A percentile compares a stretch with the other conserved stretches of the same genome.
phyloP scores from a whole-genome alignment of 2,888 invertebrate species.

The Callimorpha dominula region DNA sequence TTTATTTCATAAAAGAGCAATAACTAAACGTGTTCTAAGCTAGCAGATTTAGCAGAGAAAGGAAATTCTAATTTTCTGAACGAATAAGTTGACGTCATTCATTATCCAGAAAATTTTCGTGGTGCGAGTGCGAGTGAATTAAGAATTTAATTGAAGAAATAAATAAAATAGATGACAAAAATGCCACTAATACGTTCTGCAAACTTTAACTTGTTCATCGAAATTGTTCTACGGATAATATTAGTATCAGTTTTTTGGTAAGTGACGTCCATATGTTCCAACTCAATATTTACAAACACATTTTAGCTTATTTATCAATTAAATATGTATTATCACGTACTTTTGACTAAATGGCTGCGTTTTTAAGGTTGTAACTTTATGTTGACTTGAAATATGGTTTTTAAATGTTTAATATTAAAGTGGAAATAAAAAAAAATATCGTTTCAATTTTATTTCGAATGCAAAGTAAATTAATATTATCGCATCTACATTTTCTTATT shows the following conservation, averaged over 20 bases:
- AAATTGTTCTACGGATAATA: conserved; percentile 81
- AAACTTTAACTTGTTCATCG: conserved; percentile 79
- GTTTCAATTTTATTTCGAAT: neutral
- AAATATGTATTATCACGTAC: conserved; percentile 30
- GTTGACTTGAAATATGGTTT: neutral
- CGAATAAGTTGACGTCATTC: conserved; percentile 51
- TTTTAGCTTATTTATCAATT: conserved; percentile 52
- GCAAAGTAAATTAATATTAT: neutral
- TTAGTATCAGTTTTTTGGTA: conserved; percentile 86
- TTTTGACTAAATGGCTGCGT: neutral
- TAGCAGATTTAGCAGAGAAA: neutral
- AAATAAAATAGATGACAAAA: conserved; percentile 47
- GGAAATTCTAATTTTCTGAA: conserved; percentile 38
- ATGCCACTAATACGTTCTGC: conserved; percentile 82
- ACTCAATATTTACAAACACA: conserved; percentile 34
- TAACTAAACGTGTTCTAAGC: conserved; percentile 1
- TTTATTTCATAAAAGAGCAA: neutral
- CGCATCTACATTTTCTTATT: neutral
- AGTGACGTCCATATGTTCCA: conserved; percentile 70
- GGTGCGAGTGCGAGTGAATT: conserved; percentile 30
- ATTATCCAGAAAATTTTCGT: conserved; percentile 41
- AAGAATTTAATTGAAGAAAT: conserved; percentile 31
- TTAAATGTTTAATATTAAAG: neutral
- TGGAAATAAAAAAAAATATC: neutral
- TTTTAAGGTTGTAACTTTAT: neutral